Evolutionary conservation across 2,113 vertebrate species (phyloP), one percentile per base, ranked within the genome.

Genomic region (Eulacestoma nigropectus): DNA sequence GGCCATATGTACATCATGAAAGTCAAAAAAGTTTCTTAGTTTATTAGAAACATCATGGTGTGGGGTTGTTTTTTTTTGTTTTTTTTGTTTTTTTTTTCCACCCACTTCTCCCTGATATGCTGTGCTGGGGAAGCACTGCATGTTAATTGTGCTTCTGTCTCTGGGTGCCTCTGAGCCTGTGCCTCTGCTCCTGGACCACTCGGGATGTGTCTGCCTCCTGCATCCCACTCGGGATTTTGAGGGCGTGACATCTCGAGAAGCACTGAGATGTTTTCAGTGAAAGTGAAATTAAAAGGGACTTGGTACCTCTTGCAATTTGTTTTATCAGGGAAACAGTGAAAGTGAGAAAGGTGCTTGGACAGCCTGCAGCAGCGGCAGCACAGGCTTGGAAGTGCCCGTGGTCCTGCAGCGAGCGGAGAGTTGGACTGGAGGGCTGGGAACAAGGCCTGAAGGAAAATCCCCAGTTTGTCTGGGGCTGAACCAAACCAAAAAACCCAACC

Each of bases 1-100:
- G 96, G 94, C 97, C 96, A 94, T 79, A 70, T 81, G 96, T 96
- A 98, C 96, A 98, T 98, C 97, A 97, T 98, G 97, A 98, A 98
- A 98, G 98, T 98, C 95, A 97, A 95, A 97, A 98, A 98, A 98
- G 96, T 98, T 98, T 98, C 93, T 87, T 90, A 95, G 91, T 97
- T 97, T 97, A 97, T 96, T 94, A 97, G 91, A 96, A 82, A 94
- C 39, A 96, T 60, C 4, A 3, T 13, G 64, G 63, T 16, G 14
- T 65, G 37, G 30, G 3, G 32, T 44, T 25, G 13, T 3, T 65
- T 74, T 16, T 3, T 6, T 15, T 26, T 5, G 59, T 27, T 47
- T 3, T 65, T 74, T 16, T 3, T 6, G 12, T 26, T 5, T 67
- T 27, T 47, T 53, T 88, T 86, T 27, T 2, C 6, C 32, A n/a